Evolutionary conservation across 2,113 vertebrate species (phyloP).

Genomic region (Aleadryas rufinucha): DNA sequence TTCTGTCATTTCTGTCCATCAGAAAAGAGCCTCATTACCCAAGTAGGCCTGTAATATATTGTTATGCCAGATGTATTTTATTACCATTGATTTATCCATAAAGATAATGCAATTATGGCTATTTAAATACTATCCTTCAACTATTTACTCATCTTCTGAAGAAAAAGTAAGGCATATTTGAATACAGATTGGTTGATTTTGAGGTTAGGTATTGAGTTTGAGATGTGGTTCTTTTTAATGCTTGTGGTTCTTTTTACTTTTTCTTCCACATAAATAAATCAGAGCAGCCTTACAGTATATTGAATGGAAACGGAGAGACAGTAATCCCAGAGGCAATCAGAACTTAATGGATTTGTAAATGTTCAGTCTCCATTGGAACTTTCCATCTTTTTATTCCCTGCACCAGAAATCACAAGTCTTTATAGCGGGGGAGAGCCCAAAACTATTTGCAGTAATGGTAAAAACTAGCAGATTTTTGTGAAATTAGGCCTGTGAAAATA

Average conservation of each 20-base stretch:
- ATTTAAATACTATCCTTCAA: conserved; percentile 45
- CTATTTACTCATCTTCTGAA: not conserved
- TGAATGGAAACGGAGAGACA: not conserved
- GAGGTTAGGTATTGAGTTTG: not conserved
- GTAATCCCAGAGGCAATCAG: not conserved
- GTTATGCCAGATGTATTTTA: not conserved
- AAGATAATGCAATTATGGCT: not conserved
- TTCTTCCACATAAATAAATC: conserved; percentile 12
- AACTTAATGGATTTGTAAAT: not conserved
- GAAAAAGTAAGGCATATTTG: not conserved
- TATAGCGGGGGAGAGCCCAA: not conserved
- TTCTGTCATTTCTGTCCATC: conserved; percentile 14
- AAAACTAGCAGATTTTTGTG: not conserved
- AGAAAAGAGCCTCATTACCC: not conserved
- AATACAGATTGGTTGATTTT: not conserved
- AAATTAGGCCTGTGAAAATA: not conserved
- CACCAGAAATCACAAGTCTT: not conserved
- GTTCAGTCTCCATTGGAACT: not conserved
- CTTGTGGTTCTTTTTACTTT: not conserved
- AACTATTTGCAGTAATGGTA: not conserved
- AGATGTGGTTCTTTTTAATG: not conserved
- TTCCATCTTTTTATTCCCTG: not conserved
- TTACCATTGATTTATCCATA: conserved; percentile 34
- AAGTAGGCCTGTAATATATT: not conserved
- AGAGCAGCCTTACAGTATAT: not conserved